These are phyloP conservation scores for Monomorium pharaonis DNA, from an alignment of 1,140 invertebrate species.

Conservation along the genomic window DNA sequence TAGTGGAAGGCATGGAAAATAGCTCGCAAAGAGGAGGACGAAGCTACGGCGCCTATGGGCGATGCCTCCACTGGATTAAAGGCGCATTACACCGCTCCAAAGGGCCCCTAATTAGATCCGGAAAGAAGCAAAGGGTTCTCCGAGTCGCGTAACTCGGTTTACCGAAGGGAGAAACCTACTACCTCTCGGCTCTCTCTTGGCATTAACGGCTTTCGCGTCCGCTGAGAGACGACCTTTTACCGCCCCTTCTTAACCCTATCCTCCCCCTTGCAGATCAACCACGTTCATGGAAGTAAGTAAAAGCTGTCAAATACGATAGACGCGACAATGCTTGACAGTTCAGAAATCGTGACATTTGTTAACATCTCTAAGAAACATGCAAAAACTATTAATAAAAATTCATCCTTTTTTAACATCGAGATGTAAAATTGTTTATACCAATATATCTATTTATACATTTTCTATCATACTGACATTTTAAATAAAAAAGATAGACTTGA, in stretches of 20 bases:
- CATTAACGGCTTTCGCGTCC: constrained; percentile 83
- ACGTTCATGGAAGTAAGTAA: background rate
- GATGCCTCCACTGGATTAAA: constrained; percentile 81
- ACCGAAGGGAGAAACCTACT: constrained; percentile 77
- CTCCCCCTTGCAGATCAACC: background rate
- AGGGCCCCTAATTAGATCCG: constrained; percentile 83
- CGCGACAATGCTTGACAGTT: background rate
- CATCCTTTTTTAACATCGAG: background rate
- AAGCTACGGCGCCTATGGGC: constrained; percentile 57
- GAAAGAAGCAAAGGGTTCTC: constrained; percentile 84
- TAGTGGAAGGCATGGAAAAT: constrained; percentile 76
- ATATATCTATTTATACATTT: background rate
- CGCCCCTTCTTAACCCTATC: constrained; percentile 37
- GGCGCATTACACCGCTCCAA: constrained; percentile 82
- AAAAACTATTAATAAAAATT: background rate
- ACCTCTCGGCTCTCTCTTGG: constrained; percentile 72
- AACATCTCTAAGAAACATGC: background rate
- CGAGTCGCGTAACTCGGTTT: constrained; percentile 83
- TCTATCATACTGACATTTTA: background rate
- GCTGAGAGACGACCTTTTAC: constrained; percentile 81
- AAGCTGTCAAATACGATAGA: background rate
- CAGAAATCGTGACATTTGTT: background rate
- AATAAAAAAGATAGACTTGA: background rate
- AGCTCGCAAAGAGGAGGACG: constrained; percentile 21
- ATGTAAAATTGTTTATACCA: background rate